Base-by-base conservation (phyloP, 1,140 invertebrate genomes). In the Hylaeus anthracinus region DNA sequence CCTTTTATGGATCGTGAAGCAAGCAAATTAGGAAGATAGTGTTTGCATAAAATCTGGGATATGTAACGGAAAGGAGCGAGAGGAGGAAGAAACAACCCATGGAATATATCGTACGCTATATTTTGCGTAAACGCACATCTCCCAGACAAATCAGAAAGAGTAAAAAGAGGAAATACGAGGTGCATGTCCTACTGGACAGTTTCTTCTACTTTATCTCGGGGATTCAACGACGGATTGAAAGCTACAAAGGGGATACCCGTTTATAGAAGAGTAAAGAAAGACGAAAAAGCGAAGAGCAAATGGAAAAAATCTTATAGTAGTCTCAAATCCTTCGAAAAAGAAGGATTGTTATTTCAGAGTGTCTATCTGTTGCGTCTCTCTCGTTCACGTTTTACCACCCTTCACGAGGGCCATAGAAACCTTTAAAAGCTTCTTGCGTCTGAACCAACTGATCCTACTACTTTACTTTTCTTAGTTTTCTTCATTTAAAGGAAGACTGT, bases 291-390 rank as follows among this genome's bases (percentile, higher is more conserved):
- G 48, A 51, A 41, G 48, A 37, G 67, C 58, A 79, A 64, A 79
- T 79, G 64, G 64, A 79, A 79, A 69, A 55, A 72, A 64, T 64
- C 76, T 79, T 64, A 41, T 56, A 66, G 12, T 63, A 72, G 45
- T 53, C 75, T 63, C 45, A 79, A 72, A 79, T 79, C 76, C 69
- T 72, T 43, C 48, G 60, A 45, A 48, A 43, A 26, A n/a, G 48
- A 45, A n/a, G 76, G 60, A 63, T 63, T 79, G 76, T 79, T 79
- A 55, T 72, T 79, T 72, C 69, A 64, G 37, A 41, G 69, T 64
- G 48, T 72, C 69, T 79, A 79, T 79, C 58, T 79, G 76, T 72
- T 79, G 76, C 60, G 14, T 61, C n/a, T 48, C 14, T 6, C 48
- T 51, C 39, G 48, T 74, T 41, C n/a, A 1, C 10, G 43, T 15